phyloP scores from a whole-genome alignment of 23 tunicate species.

The Corella eumyota region DNA sequence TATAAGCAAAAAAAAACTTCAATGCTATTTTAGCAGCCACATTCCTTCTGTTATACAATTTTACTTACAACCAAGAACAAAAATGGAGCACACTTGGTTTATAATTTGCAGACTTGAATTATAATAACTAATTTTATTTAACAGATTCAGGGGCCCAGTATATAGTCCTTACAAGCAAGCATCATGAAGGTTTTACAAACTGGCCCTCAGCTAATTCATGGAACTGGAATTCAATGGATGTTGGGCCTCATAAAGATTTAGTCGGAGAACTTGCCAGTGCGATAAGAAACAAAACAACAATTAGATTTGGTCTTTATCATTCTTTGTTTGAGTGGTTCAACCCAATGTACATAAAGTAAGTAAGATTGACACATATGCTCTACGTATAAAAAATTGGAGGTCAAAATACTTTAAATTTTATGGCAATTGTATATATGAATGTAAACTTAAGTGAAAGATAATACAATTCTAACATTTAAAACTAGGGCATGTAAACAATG shows the following conservation, averaged over 20 bases:
- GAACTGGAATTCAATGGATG: constrained; percentile 66
- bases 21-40: too few species aligned
- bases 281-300: constrained; percentile 22
- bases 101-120: too few species aligned
- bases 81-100: too few species aligned
- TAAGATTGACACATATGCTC: background rate
- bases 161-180: constrained; percentile 51
- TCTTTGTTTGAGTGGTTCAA: constrained; percentile 65
- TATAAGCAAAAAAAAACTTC: too few species aligned
- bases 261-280: constrained; percentile 51
- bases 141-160: constrained; percentile 56
- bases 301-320: constrained; percentile 45
- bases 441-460: too few species aligned
- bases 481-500: too few species aligned
- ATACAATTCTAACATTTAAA: too few species aligned
- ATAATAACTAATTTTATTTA: background rate
- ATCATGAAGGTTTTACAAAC: constrained; percentile 76
- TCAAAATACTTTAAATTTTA: too few species aligned
- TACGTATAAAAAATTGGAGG: too few species aligned
- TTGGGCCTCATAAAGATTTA: constrained; percentile 41
- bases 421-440: too few species aligned
- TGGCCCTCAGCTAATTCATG: constrained; percentile 58
- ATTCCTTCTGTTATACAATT: too few species aligned
- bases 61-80: too few species aligned
- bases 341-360: constrained; percentile 27